These are phyloP conservation scores for Apis laboriosa DNA, from an alignment of 1,140 invertebrate species.

Conservation along the genomic window DNA sequence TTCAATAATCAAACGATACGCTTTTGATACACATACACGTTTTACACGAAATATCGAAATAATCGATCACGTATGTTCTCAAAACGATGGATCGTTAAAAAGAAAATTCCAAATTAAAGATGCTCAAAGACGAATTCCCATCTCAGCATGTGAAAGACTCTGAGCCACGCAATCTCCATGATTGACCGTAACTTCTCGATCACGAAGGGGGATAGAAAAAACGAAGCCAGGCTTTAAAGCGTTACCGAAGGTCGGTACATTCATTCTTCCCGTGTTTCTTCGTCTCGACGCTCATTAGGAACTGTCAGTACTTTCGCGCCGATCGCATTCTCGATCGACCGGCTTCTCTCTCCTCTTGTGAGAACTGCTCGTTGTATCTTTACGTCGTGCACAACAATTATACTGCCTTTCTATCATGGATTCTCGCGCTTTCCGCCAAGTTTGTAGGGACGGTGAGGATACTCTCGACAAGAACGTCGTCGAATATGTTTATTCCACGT, in stretches of 20 bases:
- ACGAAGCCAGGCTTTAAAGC: slow-evolving; percentile 15
- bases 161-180: background rate
- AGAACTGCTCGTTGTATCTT: slow-evolving; percentile 8
- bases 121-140: no score
- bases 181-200: background rate
- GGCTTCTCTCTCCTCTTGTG: background rate
- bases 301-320: slow-evolving; percentile 44
- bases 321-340: slow-evolving; percentile 45
- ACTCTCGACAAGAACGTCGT: background rate
- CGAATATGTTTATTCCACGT: slow-evolving; percentile 14
- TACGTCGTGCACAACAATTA: slow-evolving; percentile 26
- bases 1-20: no score
- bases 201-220: background rate
- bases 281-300: slow-evolving; percentile 31
- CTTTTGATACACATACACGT: no score
- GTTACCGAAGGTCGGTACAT: background rate
- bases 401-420: slow-evolving; percentile 13
- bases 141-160: no score
- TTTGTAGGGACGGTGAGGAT: background rate
- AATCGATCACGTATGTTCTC: no score
- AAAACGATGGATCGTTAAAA: no score
- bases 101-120: no score
- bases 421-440: background rate
- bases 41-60: no score
- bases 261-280: background rate